Base-by-base conservation (phyloP, 2,113 vertebrate genomes). In the Benitochromis conjunctus region DNA sequence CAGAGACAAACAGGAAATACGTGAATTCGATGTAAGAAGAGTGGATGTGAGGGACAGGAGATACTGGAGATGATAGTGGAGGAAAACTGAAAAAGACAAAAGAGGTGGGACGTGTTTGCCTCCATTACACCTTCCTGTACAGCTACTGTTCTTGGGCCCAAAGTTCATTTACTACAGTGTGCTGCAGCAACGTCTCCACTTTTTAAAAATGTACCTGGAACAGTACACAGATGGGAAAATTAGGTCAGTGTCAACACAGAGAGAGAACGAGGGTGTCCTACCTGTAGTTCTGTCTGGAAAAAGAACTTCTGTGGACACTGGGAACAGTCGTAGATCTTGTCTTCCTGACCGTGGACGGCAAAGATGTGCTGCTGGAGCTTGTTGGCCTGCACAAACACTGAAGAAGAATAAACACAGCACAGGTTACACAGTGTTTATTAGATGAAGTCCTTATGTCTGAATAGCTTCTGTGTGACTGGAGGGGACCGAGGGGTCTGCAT, bases 251-350 rank as follows among this genome's bases (percentile, higher is more conserved):
- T 66, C 16, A 53, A 34, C 46, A 29, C 16, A 16, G 57, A 76
- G 16, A 18, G 1, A n/a, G 9, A 56, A 13, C 18, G 7, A 4
- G 53, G 69, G 38, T 5, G 21, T 93, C 95, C 80, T 96, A 99
- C 99, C 99, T 99, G 99, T 96, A 99, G 97, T 94, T 99, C 99
- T 26, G 99, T 99, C 96, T 99, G 99, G 94, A 99, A 99, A 96
- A 99, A 99, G 97, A 99, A 99, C 97, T 99, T 99, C 96, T 99
- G 99, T 0, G 99, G 99, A 95, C 99, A 99, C 96, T 99, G 99
- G 4, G 99, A 98, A 92, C 99, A 99, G 96, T 99, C 99, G 18
- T 99, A 99, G 96, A 99, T 99, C 95, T 99, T 99, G 95, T 99
- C 99, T 88, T 99, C 99, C 91, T 99, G 99, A 83, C 99, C 98